Evolutionary conservation across 2,888 invertebrate species (phyloP).

Genomic region (Pachydiplax longipennis): DNA sequence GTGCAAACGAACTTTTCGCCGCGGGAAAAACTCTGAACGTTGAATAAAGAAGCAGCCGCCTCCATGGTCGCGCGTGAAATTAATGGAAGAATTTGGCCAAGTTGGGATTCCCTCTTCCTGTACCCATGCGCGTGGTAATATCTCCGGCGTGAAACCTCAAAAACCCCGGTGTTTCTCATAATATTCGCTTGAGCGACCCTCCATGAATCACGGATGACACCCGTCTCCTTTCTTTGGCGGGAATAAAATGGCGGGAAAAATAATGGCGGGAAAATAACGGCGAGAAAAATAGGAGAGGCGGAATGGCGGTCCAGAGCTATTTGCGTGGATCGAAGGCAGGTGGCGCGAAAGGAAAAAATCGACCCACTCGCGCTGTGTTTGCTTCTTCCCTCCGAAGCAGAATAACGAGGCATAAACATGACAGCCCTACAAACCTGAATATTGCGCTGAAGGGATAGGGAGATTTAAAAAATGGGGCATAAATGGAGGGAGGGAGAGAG

Average conservation of each 20-base stretch:
- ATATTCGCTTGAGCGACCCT: neutral
- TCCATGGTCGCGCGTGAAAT: neutral
- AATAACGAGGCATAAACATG: neutral
- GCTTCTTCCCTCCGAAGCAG: neutral
- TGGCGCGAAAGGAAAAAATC: neutral
- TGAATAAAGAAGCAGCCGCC: neutral
- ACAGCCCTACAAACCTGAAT: neutral
- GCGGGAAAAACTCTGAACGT: too few species aligned
- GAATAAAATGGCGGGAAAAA: neutral
- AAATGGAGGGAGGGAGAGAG: neutral
- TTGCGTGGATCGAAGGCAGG: neutral
- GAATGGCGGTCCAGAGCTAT: neutral
- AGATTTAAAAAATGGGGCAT: too few species aligned
- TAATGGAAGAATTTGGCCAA: neutral
- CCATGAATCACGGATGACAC: neutral
- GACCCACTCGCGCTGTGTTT: neutral
- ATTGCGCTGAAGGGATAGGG: too few species aligned
- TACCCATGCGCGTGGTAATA: neutral
- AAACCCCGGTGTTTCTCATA: neutral
- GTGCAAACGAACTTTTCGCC: too few species aligned
- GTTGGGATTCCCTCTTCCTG: neutral
- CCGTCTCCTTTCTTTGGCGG: neutral
- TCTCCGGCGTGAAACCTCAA: neutral
- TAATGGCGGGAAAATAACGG: too few species aligned
- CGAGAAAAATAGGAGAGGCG: too few species aligned